Evolutionary conservation across 2,113 vertebrate genomes (phyloP), one percentile per base, ranked within the genome.

Genomic region (Sebastes fasciatus): DNA sequence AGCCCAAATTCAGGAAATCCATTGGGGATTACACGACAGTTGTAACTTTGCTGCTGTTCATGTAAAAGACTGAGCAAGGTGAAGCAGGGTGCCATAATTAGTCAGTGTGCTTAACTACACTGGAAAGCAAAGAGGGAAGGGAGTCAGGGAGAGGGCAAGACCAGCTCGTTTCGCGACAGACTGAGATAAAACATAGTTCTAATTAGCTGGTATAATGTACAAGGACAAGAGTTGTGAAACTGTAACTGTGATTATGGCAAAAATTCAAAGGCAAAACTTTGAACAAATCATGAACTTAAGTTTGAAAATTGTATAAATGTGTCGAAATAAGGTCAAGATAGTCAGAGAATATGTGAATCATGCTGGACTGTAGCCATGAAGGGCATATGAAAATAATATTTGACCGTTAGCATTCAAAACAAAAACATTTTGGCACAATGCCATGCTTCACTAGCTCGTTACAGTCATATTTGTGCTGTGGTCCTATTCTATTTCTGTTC

Each of bases 51-150:
- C 21, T 9, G 65, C 66, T 71, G 73, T 73, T 86, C 43, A 14
- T 68, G n/a, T 79, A 78, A 55, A 87, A 82, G 62, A 82, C 52
- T 12, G 80, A 81, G 49, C 66, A 81, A 86, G 71, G 77, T 84
- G 67, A 88, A 80, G 42, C 68, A 3, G 79, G 74, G 46, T 76
- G 81, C 13, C 52, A 81, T 85, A 84, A 91, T 89, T 91, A 89
- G 61, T 84, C 48, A 68, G 74, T 85, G 74, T 74, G 63, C 74
- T 83, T 74, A 60, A 84, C 62, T 63, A 80, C 61, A 77, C 71
- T 61, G 60, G 79, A 88, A 90, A 89, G 77, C 49, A 86, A 66
- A 86, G 82, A 80, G 51, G 71, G 48, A 86, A 23, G 46, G 10
- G 78, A 87, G 82, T 89, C 73, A 82, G 40, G n/a, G 79, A 81